Percentiles rank a stretch among this genome's conserved stretches.
phyloP scores from a whole-genome alignment of 1,140 invertebrate genomes.

The Nasonia vitripennis region DNA sequence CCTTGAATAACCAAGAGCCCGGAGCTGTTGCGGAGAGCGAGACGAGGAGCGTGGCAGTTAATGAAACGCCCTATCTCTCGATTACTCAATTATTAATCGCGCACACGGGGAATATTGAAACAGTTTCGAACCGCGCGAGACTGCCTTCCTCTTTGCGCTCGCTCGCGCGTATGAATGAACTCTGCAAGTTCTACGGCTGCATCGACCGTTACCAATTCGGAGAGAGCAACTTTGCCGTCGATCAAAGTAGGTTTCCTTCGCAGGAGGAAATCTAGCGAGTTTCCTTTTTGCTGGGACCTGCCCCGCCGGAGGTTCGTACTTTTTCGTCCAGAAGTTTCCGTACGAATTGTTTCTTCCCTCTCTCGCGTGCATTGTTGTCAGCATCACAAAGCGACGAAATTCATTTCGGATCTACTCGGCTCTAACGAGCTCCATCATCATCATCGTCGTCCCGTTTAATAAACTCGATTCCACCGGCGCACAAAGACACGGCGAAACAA shows the following conservation, averaged over 20 bases:
- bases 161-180: neutral
- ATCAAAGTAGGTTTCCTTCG: neutral
- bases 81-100: constrained; percentile 35
- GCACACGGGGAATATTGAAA: neutral
- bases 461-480: neutral
- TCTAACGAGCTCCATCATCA: neutral
- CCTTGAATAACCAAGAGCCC: neutral
- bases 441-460: neutral
- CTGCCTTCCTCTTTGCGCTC: neutral
- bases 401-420: no score
- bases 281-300: neutral
- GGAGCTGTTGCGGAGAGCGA: neutral
- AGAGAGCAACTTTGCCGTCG: constrained; percentile 11
- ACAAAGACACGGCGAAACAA: neutral
- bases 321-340: neutral
- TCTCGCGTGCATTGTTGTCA: no score
- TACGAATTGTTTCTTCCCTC: no score
- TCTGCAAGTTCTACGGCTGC: neutral
- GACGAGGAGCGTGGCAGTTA: neutral
- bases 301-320: no score
- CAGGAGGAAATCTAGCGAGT: neutral
- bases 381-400: no score
- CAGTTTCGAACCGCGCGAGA: neutral
- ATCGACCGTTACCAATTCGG: neutral
- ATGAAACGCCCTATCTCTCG: constrained; percentile 18